Conservation (phyloP, 2,888 invertebrate species). For the Calameuta idolon region DNA sequence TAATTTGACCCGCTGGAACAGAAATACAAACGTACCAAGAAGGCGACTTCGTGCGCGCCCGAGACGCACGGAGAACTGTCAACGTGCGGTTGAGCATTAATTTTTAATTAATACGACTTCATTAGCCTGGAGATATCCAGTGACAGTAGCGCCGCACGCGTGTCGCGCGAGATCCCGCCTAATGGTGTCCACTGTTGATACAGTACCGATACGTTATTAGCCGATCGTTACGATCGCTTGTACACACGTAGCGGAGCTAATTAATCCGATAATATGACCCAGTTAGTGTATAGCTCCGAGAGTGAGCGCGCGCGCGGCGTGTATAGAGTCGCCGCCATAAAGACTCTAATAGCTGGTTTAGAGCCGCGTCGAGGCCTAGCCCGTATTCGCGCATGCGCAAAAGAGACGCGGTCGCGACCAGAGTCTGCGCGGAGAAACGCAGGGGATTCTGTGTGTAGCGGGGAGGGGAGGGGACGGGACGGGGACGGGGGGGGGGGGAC, state of each 20-base stretch:
- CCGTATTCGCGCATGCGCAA: not conserved
- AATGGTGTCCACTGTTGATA: slow-evolving; percentile 23
- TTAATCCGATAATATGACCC: slow-evolving; percentile 52
- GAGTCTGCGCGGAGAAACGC: not conserved
- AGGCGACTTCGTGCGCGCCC: not conserved
- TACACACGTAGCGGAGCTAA: slow-evolving; percentile 42
- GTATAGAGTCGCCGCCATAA: not conserved
- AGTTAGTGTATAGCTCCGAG: slow-evolving; percentile 25
- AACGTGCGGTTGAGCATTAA: slow-evolving; percentile 29
- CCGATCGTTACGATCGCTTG: slow-evolving; percentile 30
- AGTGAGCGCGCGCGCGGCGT: not conserved
- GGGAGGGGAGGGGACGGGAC: no score
- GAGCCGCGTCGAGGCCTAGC: not conserved
- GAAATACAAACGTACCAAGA: not conserved
- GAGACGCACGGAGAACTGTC: slow-evolving; percentile 12
- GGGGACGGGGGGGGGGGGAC: not conserved
- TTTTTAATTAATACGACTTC: slow-evolving; percentile 56
- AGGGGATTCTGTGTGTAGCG: not conserved
- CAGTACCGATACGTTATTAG: slow-evolving; percentile 36
- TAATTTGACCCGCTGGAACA: not conserved
- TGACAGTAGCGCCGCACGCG: slow-evolving; percentile 33
- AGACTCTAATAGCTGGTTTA: not conserved
- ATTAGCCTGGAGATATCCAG: slow-evolving; percentile 41
- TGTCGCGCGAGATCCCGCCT: slow-evolving; percentile 29
- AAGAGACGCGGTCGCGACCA: no score